Conservation (phyloP, 1,140 invertebrate genomes). For the Lepidurus arcticus region DNA sequence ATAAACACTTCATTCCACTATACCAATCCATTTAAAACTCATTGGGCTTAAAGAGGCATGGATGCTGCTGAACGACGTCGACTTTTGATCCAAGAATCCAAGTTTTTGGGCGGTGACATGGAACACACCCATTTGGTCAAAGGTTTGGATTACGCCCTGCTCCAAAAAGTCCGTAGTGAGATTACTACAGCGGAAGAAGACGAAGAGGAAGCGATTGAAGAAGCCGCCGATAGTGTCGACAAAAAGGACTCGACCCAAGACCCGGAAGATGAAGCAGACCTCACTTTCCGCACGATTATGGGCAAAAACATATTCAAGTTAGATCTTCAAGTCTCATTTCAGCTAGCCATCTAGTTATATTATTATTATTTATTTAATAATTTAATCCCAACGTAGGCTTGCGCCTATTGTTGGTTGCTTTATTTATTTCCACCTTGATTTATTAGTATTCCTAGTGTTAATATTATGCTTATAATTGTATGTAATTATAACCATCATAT, state of each 20-base stretch:
- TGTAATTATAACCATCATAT: background rate
- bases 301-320: slow-evolving; percentile 68
- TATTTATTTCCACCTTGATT: no score
- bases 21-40: background rate
- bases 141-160: slow-evolving; percentile 96
- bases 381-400: slow-evolving; percentile 31
- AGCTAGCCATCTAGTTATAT: slow-evolving; percentile 46
- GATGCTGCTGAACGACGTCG: slow-evolving; percentile 92
- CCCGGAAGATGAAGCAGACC: slow-evolving; percentile 57
- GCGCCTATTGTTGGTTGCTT: slow-evolving; percentile 29
- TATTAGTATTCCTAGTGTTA: no score
- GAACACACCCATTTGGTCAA: slow-evolving; percentile 99
- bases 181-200: slow-evolving; percentile 73
- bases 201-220: slow-evolving; percentile 75
- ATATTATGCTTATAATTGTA: background rate
- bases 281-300: slow-evolving; percentile 71
- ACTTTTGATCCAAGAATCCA: slow-evolving; percentile 97
- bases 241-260: slow-evolving; percentile 52
- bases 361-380: background rate
- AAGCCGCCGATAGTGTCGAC: slow-evolving; percentile 50
- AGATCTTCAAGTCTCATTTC: slow-evolving; percentile 57
- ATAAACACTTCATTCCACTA: slow-evolving; percentile 45
- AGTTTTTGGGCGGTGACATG: slow-evolving; percentile 99
- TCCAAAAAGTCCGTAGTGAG: slow-evolving; percentile 84
- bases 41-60: slow-evolving; percentile 48